A percentile compares a stretch with the other conserved stretches of the same genome.
Evolutionary conservation across 2,888 invertebrate genomes (phyloP).

Genomic region (Apodemia duryi): DNA sequence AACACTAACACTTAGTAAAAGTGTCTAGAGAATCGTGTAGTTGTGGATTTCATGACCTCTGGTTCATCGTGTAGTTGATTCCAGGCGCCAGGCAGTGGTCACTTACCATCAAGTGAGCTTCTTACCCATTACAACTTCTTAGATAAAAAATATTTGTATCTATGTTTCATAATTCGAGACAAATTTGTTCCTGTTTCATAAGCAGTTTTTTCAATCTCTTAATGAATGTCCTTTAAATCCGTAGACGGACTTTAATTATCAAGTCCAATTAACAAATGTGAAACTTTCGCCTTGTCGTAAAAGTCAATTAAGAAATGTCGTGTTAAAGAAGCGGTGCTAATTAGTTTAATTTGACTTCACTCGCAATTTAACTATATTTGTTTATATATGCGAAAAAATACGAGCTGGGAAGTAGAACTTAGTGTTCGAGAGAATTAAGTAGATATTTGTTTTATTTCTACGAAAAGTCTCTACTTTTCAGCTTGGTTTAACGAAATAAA

Average conservation of each 20-base stretch:
- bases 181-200: slow-evolving; percentile 2
- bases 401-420: background rate
- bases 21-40: too few relatives aligned
- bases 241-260: slow-evolving; percentile 25
- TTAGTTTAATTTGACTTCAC: slow-evolving; percentile 30
- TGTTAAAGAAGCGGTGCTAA: slow-evolving; percentile 31
- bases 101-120: too few relatives aligned
- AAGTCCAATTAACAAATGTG: slow-evolving; percentile 33
- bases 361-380: slow-evolving; percentile 20
- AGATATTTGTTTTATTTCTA: background rate
- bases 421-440: background rate
- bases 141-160: background rate
- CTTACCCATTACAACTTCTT: background rate
- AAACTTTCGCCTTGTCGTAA: slow-evolving; percentile 28
- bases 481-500: background rate
- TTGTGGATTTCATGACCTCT: too few relatives aligned
- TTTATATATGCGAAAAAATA: slow-evolving; percentile 18
- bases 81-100: too few relatives aligned
- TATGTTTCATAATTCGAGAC: background rate
- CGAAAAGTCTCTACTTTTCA: background rate
- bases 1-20: too few relatives aligned
- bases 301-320: slow-evolving; percentile 33
- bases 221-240: slow-evolving; percentile 16
- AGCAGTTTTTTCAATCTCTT: slow-evolving; percentile 15
- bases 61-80: too few relatives aligned